These are phyloP conservation scores for Hedya salicella DNA, from an alignment of 2,888 invertebrate genomes.

Conservation along the genomic window DNA sequence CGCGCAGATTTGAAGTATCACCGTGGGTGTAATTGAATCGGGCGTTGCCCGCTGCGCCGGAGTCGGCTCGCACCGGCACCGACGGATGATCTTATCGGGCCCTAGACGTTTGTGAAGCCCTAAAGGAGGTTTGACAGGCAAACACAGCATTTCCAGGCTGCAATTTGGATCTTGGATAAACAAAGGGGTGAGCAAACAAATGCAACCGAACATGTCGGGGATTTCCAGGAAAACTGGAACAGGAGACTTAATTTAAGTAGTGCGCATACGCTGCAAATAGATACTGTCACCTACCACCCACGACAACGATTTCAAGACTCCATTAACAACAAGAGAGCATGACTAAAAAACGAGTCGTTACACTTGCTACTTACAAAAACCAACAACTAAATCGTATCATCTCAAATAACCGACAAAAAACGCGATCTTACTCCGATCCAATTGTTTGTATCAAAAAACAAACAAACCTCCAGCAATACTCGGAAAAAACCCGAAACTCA, in stretches of 20 bases:
- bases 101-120: background rate
- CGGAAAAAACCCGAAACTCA: conserved; percentile 62
- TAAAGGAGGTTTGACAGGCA: too few relatives aligned
- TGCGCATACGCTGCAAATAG: too few relatives aligned
- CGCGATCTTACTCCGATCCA: conserved; percentile 31
- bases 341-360: conserved; percentile 22
- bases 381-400: conserved; percentile 40
- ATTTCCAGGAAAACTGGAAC: too few relatives aligned
- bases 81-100: background rate
- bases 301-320: conserved; percentile 9
- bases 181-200: too few relatives aligned
- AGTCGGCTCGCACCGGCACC: background rate
- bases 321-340: conserved; percentile 30
- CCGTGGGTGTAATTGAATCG: conserved; percentile 25
- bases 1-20: conserved; percentile 19
- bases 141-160: too few relatives aligned
- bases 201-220: too few relatives aligned
- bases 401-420: conserved; percentile 38
- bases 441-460: conserved; percentile 53
- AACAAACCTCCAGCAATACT: conserved; percentile 54
- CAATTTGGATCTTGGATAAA: too few relatives aligned
- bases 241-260: too few relatives aligned
- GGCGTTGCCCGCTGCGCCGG: conserved; percentile 18
- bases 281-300: conserved; percentile 1
- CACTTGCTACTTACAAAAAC: conserved; percentile 39